Conservation (phyloP, 2,888 invertebrate genomes). For the Lobophora halterata region DNA sequence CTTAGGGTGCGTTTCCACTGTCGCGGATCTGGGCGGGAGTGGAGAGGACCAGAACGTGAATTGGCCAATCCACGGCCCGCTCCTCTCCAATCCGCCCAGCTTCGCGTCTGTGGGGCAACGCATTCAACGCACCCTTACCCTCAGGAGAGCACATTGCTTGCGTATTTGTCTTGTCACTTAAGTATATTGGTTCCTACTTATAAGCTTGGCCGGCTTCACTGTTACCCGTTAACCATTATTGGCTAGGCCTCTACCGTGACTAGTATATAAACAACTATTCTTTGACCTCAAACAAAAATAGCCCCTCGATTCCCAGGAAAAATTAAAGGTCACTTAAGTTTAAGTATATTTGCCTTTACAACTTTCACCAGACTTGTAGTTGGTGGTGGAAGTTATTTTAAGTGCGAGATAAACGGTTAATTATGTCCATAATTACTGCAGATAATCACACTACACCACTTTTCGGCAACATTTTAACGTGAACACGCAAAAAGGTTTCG, state of each 20-base stretch:
- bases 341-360: constrained; percentile 47
- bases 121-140: too few relatives aligned
- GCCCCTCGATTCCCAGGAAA: constrained; percentile 37
- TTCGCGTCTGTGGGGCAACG: too few relatives aligned
- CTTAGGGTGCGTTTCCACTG: too few relatives aligned
- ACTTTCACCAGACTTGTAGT: constrained; percentile 54
- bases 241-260: constrained; percentile 10
- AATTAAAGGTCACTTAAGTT: constrained; percentile 58
- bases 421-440: constrained; percentile 36
- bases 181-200: too few relatives aligned
- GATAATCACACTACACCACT: constrained; percentile 22
- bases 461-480: constrained; percentile 13
- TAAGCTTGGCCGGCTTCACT: too few relatives aligned
- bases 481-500: constrained; percentile 18
- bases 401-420: constrained; percentile 40
- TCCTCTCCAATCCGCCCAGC: too few relatives aligned
- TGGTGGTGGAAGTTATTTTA: constrained; percentile 28
- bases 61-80: too few relatives aligned
- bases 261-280: constrained; percentile 13
- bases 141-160: too few relatives aligned
- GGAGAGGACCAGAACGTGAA: too few relatives aligned
- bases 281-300: constrained; percentile 28
- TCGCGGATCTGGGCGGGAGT: too few relatives aligned
- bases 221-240: constrained; percentile 1
- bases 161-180: too few relatives aligned